Evolutionary conservation across 2,797 vertebrate genomes (phyloP).

Genomic region (Ispidina lecontei): DNA sequence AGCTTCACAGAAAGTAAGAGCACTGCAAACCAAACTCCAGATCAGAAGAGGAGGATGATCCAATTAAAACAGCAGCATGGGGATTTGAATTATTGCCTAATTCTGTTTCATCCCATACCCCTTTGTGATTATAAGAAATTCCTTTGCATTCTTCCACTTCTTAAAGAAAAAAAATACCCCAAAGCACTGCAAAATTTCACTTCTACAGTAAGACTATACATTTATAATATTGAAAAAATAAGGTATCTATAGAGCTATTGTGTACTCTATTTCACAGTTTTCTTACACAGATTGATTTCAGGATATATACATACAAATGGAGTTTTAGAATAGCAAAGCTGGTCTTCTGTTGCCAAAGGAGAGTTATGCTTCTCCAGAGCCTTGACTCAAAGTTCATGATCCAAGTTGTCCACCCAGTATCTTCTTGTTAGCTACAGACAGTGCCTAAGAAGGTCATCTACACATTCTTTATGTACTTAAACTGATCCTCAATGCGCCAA

Average conservation of each 20-base stretch:
- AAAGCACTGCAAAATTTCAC: neutral
- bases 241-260: neutral
- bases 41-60: conserved; percentile 7
- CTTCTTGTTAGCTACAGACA: neutral
- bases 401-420: neutral
- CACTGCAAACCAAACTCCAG: conserved; percentile 15
- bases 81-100: conserved; percentile 18
- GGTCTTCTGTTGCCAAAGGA: neutral
- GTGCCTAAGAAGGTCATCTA: neutral
- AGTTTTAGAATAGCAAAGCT: neutral
- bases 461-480: neutral
- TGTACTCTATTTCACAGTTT: neutral
- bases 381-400: neutral
- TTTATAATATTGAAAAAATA: neutral
- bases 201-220: neutral
- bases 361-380: neutral
- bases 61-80: conserved; percentile 24
- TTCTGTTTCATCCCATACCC: neutral
- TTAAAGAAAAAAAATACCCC: neutral
- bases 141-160: neutral
- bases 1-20: neutral
- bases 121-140: neutral
- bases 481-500: neutral
- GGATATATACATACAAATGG: neutral
- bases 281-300: neutral